Base-by-base conservation (phyloP, 2,113 vertebrate genomes). In the Tautogolabrus adspersus region DNA sequence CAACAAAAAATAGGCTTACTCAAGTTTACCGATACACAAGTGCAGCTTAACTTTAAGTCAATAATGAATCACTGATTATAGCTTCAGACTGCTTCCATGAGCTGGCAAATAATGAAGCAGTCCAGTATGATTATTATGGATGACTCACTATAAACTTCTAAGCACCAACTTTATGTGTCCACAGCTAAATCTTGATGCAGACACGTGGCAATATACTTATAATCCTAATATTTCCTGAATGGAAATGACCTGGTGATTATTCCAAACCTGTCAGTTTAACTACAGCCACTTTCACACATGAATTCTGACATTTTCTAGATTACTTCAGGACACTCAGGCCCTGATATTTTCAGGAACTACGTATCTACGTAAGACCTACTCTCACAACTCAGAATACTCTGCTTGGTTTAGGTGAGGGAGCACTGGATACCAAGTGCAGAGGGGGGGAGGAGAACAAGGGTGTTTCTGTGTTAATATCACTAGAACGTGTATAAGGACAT, bases 41-140 rank as follows among this genome's bases (percentile, higher is more conserved):
- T 37, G 37, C 23, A 54, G n/a, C 63, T 47, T 49, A 79, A 34
- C 30, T 34, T 34, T 34, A 34, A 34, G 30, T 34, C 30, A 34
- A 62, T 73, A 62, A 73, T 5, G 49, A 73, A 56, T 49, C 55
- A 6, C 13, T 80, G 40, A 67, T 56, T 49, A 60, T 10, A 66
- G 46, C 67, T 55, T 6, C 21, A 11, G 61, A 52, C 44, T 75
- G 71, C 40, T 56, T 68, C 19, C 26, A 42, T 34, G 44, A 52
- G 22, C 11, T 15, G 18, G 22, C 3, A 30, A 57, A 63, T 51
- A 19, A 64, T 69, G 13, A 63, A 34, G 49, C 7, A 6, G 26
- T 30, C 57, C 62, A 62, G n/a, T 40, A 22, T 19, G 1, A 42
- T 19, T 58, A 63, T 51, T 63, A 56, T 8, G 30, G 10, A 47